Evolutionary conservation across 2,797 vertebrate genomes (phyloP).

Genomic region (Syngnathus acus): DNA sequence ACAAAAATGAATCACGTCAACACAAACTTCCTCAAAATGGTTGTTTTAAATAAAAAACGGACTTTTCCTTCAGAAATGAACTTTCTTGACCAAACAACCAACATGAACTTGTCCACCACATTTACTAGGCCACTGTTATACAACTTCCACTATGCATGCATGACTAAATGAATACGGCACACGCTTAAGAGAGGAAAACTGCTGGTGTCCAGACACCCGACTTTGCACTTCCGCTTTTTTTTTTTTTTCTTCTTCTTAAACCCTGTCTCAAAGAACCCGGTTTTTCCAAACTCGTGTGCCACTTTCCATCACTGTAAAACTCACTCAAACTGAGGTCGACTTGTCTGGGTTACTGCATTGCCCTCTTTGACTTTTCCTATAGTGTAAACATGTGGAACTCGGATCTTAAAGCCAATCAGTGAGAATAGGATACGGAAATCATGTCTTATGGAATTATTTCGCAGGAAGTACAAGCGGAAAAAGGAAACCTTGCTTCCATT

Average conservation of each 20-base stretch:
- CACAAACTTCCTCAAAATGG: too few species aligned
- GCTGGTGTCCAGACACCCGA: conserved; percentile 55
- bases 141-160: conserved; percentile 19
- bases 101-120: background rate
- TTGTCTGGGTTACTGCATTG: conserved; percentile 55
- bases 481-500: conserved; percentile 21
- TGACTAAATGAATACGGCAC: conserved; percentile 43
- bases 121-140: background rate
- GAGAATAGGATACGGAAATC: conserved; percentile 57
- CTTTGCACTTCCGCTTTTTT: conserved; percentile 59
- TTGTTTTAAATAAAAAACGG: background rate
- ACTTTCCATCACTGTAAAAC: conserved; percentile 67
- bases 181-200: conserved; percentile 49
- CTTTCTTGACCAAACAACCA: background rate
- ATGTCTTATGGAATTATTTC: conserved; percentile 47
- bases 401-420: conserved; percentile 42
- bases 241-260: background rate
- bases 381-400: conserved; percentile 48
- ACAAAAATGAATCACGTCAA: too few species aligned
- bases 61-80: background rate
- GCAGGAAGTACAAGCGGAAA: conserved; percentile 27
- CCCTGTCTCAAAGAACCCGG: conserved; percentile 11
- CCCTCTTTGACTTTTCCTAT: conserved; percentile 51
- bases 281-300: conserved; percentile 59
- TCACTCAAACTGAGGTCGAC: conserved; percentile 45